These are phyloP conservation scores for Picathartes gymnocephalus DNA, from an alignment of 2,113 vertebrate genomes.

Conservation along the genomic window DNA sequence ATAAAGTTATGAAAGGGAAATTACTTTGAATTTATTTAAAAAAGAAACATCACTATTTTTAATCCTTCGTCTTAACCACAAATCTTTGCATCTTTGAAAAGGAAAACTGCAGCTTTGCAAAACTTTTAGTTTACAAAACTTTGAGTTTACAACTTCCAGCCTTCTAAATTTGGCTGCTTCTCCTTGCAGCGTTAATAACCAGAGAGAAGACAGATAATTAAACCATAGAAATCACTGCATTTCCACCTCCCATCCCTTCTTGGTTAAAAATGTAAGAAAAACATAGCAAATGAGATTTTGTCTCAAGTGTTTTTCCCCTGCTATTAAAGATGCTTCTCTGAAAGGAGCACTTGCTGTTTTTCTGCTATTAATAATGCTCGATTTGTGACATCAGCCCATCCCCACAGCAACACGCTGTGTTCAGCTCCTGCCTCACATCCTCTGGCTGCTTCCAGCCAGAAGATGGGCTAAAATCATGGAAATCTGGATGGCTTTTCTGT, in stretches of 20 bases:
- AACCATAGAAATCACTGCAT: background rate
- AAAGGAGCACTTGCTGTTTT: constrained; percentile 43
- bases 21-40: background rate
- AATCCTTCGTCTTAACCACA: background rate
- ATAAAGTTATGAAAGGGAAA: background rate
- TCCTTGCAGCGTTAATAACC: background rate
- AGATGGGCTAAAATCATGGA: background rate
- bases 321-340: constrained; percentile 43
- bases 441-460: background rate
- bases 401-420: constrained; percentile 25
- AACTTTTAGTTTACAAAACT: no score
- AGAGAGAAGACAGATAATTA: background rate
- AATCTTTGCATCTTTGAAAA: background rate
- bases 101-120: constrained; percentile 11
- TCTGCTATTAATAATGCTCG: constrained; percentile 63
- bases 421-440: background rate
- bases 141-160: background rate
- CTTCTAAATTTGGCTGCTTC: background rate
- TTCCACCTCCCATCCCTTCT: background rate
- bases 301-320: constrained; percentile 15
- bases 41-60: background rate
- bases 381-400: constrained; percentile 38
- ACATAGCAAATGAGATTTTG: constrained; percentile 41
- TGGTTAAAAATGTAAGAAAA: constrained; percentile 10
- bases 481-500: background rate